Percentiles rank a stretch among this genome's conserved stretches.
These are phyloP conservation scores for Hirtodrosophila alboralis DNA, from an alignment of 2,888 invertebrate genomes.

Conservation along the genomic window DNA sequence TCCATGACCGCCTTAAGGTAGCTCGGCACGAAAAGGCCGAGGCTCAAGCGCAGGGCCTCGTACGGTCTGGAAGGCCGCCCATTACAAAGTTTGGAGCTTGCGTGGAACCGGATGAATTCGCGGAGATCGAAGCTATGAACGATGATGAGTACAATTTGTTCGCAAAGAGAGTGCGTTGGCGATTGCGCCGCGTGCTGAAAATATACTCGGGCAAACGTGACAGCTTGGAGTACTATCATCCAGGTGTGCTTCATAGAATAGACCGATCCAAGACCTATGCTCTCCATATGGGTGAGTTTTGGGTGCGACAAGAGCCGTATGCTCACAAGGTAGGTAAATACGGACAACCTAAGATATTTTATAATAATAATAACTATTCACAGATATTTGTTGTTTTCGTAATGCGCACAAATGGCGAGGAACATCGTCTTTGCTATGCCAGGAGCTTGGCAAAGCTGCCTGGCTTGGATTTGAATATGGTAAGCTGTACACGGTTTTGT, in stretches of 20 bases:
- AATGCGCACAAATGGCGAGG: slow-evolving; percentile 34
- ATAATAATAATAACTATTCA: not conserved
- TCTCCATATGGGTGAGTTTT: slow-evolving; percentile 42
- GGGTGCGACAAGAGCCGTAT: slow-evolving; percentile 42
- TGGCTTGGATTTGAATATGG: not conserved
- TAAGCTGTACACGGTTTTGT: slow-evolving; percentile 1
- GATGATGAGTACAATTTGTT: slow-evolving; percentile 35
- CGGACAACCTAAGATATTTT: not conserved
- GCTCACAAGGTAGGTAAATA: slow-evolving; percentile 34
- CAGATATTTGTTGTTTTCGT: slow-evolving; percentile 41
- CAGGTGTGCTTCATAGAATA: slow-evolving; percentile 44
- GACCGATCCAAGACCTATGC: slow-evolving; percentile 33
- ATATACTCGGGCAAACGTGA: not conserved
- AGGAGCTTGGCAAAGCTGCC: slow-evolving; percentile 21
- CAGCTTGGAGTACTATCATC: slow-evolving; percentile 43
- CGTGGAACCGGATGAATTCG: slow-evolving; percentile 47
- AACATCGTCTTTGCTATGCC: slow-evolving; percentile 50
- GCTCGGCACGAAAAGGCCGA: slow-evolving; percentile 42
- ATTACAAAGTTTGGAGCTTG: slow-evolving; percentile 30
- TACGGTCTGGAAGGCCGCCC: slow-evolving; percentile 36
- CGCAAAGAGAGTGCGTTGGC: slow-evolving; percentile 30
- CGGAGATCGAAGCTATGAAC: slow-evolving; percentile 29
- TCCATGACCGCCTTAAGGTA: slow-evolving; percentile 23
- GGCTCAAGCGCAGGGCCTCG: slow-evolving; percentile 44
- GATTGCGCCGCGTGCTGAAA: slow-evolving; percentile 30